Percentiles rank a stretch among this genome's conserved stretches.
phyloP scores from a whole-genome alignment of 2,888 invertebrate species.

The Netelia melanura region DNA sequence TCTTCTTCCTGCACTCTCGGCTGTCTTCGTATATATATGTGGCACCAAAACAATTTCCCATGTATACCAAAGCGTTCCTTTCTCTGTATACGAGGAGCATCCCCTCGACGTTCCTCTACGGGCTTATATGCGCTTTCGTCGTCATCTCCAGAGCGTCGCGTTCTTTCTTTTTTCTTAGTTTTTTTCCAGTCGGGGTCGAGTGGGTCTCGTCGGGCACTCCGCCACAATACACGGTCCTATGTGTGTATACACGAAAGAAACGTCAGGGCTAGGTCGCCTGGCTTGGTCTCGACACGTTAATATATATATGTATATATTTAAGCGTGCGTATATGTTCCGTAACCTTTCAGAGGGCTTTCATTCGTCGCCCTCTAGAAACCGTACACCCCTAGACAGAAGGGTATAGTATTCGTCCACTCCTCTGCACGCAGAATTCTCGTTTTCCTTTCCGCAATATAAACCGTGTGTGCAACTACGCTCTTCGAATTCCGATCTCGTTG shows the following conservation, averaged over 20 bases:
- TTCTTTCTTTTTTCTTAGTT: constrained; percentile 24
- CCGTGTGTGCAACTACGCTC: constrained; percentile 52
- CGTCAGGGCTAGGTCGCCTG: constrained; percentile 9
- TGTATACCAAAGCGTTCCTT: constrained; percentile 36
- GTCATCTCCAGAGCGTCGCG: constrained; percentile 52
- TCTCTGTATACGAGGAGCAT: constrained; percentile 38
- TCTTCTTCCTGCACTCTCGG: constrained; percentile 35
- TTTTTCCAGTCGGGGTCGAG: constrained; percentile 22
- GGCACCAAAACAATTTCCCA: constrained; percentile 50
- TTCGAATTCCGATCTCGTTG: constrained; percentile 68
- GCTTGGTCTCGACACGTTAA: constrained; percentile 15
- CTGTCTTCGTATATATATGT: constrained; percentile 33
- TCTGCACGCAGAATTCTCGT: constrained; percentile 64
- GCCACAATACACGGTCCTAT: constrained; percentile 1
- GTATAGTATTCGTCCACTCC: constrained; percentile 40
- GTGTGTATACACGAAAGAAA: constrained; percentile 21
- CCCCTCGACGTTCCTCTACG: constrained; percentile 24
- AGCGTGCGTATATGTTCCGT: constrained; percentile 10
- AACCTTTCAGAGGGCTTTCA: constrained; percentile 33
- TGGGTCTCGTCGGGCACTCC: constrained; percentile 23
- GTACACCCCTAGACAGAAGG: constrained; percentile 6
- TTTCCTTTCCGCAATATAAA: constrained; percentile 64
- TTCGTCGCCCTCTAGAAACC: constrained; percentile 36
- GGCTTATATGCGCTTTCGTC: constrained; percentile 58
- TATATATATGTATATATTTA: constrained; percentile 3